These are phyloP conservation scores for Drosophila hydei DNA, from an alignment of 1,140 invertebrate genomes.

Conservation along the genomic window DNA sequence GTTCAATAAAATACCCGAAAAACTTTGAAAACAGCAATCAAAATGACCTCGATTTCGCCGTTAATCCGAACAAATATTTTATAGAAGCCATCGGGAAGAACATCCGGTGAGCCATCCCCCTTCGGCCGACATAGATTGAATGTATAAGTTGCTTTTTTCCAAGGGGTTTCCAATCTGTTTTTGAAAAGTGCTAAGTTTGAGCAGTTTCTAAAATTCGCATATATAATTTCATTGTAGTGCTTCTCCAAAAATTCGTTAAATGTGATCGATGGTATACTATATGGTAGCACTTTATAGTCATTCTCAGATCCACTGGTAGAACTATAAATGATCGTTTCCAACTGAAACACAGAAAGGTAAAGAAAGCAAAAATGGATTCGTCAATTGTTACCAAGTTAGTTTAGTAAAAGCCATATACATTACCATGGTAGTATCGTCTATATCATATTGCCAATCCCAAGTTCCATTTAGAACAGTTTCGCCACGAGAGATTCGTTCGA, in stretches of 20 bases:
- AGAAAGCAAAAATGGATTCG: background rate
- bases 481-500: background rate
- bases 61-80: background rate
- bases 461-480: background rate
- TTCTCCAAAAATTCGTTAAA: background rate
- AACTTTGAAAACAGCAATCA: background rate
- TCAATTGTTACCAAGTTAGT: background rate
- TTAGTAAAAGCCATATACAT: background rate
- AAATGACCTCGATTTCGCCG: background rate
- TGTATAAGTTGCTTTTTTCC: background rate
- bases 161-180: background rate
- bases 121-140: background rate
- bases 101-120: background rate
- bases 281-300: background rate
- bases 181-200: background rate
- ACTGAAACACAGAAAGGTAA: background rate
- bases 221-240: background rate
- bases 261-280: background rate
- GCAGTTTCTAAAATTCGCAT: background rate
- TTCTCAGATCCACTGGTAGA: background rate
- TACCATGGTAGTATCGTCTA: background rate
- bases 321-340: background rate
- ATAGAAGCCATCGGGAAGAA: background rate
- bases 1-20: background rate
- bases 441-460: background rate